A percentile compares a stretch with the other conserved stretches of the same genome.
phyloP scores from a whole-genome alignment of 2,113 vertebrate species.

The Micromys minutus region DNA sequence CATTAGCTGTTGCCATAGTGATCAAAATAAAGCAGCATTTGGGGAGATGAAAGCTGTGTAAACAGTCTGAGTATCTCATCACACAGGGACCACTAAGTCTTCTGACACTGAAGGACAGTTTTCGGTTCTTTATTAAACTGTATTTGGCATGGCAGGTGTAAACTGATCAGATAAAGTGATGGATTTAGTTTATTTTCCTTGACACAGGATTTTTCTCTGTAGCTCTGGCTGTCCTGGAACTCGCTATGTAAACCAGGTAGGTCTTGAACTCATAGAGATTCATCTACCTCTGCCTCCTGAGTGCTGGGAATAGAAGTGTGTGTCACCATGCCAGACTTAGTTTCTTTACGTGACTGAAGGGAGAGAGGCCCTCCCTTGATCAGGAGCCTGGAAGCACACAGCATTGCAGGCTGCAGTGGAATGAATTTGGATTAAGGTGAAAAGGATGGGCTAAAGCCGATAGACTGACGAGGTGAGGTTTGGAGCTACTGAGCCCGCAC shows the following conservation, averaged over 20 bases:
- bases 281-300: neutral
- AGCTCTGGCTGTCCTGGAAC: neutral
- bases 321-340: neutral
- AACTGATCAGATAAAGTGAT: neutral
- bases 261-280: neutral
- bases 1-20: neutral
- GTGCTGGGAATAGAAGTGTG: neutral
- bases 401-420: neutral
- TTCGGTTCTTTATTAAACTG: neutral
- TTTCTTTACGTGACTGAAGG: neutral
- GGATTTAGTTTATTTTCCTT: neutral
- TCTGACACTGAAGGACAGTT: neutral
- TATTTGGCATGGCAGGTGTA: neutral
- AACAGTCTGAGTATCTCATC: neutral
- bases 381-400: neutral
- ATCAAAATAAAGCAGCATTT: neutral
- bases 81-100: no score
- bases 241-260: neutral
- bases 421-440: neutral
- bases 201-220: neutral
- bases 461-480: neutral
- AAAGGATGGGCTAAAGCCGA: neutral
- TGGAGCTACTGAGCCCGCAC: neutral
- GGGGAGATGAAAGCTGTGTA: neutral
- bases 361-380: neutral